Evolutionary conservation across 2,113 vertebrate species (phyloP).

Genomic region (Accipiter virgatus): DNA sequence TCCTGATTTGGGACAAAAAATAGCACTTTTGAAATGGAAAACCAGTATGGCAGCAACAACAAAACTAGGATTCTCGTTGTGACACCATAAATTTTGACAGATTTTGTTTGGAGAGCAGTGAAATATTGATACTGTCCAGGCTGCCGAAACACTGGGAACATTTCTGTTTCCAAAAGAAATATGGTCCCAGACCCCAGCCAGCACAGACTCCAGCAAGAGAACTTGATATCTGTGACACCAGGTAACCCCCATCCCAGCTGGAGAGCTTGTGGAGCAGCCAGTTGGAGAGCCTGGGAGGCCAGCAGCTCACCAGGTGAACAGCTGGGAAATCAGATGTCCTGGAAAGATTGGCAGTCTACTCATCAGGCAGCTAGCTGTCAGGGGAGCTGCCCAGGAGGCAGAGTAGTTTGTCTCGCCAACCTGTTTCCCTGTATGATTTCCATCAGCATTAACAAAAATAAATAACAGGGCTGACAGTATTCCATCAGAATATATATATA

Average conservation of each 20-base stretch:
- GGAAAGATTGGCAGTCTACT: neutral
- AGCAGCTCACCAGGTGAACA: slow-evolving; percentile 41
- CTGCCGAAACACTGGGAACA: neutral
- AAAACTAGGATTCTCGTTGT: neutral
- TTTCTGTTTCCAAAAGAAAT: neutral
- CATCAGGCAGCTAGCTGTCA: neutral
- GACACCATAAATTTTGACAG: neutral
- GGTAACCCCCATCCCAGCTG: neutral
- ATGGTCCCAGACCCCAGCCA: neutral
- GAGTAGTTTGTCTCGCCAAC: neutral
- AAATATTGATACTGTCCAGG: neutral
- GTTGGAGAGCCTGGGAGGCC: neutral
- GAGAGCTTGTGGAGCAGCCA: neutral
- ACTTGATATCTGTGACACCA: neutral
- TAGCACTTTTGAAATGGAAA: neutral
- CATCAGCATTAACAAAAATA: neutral
- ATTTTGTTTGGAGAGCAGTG: neutral
- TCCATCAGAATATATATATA: neutral
- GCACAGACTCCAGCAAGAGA: neutral
- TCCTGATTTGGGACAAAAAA: neutral
- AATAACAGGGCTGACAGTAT: neutral
- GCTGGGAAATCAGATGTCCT: slow-evolving; percentile 45
- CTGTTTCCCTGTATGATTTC: neutral
- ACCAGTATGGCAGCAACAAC: neutral
- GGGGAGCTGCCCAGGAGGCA: neutral